phyloP scores from a whole-genome alignment of 53 echinoderm and acorn worm genomes.

The Holothuria scabra region DNA sequence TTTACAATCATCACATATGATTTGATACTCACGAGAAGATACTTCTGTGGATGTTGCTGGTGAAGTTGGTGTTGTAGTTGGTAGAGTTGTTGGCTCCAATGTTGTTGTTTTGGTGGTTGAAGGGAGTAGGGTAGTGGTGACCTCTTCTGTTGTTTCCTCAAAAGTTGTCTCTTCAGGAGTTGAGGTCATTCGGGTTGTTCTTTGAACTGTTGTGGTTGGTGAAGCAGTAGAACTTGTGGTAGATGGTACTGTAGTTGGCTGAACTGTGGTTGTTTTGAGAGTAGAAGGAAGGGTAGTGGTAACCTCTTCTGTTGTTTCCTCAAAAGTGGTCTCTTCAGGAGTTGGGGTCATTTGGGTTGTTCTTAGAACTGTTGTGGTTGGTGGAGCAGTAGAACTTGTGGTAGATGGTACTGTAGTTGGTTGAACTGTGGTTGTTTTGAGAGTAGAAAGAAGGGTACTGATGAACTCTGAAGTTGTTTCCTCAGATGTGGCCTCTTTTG shows the following conservation, averaged over 20 bases:
- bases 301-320: not conserved
- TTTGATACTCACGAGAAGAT: not conserved
- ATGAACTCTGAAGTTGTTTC: not conserved
- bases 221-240: too few relatives aligned
- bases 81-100: not conserved
- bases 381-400: too few relatives aligned
- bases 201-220: not conserved
- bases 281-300: slow-evolving; percentile 2
- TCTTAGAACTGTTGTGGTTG: slow-evolving; percentile 1
- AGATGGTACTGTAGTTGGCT: too few relatives aligned
- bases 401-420: too few relatives aligned
- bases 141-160: slow-evolving; percentile 1
- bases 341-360: not conserved
- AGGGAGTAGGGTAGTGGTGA: not conserved
- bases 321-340: not conserved
- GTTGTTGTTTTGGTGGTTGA: not conserved
- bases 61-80: not conserved
- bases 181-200: not conserved
- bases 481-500: not conserved
- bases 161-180: not conserved
- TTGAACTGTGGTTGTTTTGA: too few relatives aligned
- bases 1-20: too few relatives aligned
- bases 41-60: not conserved
- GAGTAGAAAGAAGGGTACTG: too few relatives aligned
- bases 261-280: not conserved